phyloP scores from a whole-genome alignment of 2,888 invertebrate species.

The Clivina fossor region DNA sequence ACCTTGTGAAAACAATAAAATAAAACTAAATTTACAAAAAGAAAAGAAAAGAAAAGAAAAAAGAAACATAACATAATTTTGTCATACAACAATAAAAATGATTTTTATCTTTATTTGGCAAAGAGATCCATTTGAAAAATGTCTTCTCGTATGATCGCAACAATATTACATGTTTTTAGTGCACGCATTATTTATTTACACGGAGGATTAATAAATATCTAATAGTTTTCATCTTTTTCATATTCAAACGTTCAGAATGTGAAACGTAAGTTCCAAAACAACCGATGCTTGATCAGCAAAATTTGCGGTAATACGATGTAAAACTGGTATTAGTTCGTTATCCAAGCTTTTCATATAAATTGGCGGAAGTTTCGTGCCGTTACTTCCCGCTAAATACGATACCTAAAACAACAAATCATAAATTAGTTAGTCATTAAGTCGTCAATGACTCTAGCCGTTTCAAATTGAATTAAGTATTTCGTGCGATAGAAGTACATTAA shows the following conservation, averaged over 20 bases:
- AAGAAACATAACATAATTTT: no score
- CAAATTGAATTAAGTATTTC: constrained; percentile 1
- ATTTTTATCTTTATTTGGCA: no score
- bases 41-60: no score
- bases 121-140: no score
- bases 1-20: no score
- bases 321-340: constrained; percentile 75
- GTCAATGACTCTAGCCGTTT: constrained; percentile 9
- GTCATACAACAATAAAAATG: no score
- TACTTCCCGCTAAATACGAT: constrained; percentile 77
- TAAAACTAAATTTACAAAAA: no score
- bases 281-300: constrained; percentile 63
- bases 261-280: constrained; percentile 75
- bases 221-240: constrained; percentile 47
- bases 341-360: constrained; percentile 80
- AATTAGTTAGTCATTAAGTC: constrained; percentile 13
- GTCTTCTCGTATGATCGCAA: no score
- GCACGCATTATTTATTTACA: no score
- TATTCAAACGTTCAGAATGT: constrained; percentile 70
- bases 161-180: no score
- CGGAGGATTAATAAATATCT: no score
- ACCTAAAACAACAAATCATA: constrained; percentile 65
- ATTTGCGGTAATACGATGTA: constrained; percentile 70
- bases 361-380: constrained; percentile 65
- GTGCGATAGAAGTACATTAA: background rate